Evolutionary conservation across 1,140 invertebrate species (phyloP).

Genomic region (Arion vulgaris): DNA sequence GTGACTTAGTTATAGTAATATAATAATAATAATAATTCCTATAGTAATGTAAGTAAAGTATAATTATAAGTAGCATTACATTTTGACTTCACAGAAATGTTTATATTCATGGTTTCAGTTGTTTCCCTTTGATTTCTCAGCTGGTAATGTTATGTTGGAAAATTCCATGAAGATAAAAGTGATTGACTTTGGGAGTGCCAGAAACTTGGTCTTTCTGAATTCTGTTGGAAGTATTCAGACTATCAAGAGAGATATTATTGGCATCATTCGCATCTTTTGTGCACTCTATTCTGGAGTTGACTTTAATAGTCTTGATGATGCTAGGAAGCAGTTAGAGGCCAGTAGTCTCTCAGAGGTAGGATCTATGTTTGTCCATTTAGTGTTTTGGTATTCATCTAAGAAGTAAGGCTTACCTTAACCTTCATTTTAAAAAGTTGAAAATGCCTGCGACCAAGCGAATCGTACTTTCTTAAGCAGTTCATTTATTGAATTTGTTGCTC

Average conservation of each 20-base stretch:
- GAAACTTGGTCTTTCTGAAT: not conserved
- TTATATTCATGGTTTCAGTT: too few species aligned
- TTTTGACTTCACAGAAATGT: not conserved
- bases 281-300: constrained; percentile 18
- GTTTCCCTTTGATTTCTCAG: not conserved
- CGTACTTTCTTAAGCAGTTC: not conserved
- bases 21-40: too few species aligned
- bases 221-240: not conserved
- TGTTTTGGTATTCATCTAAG: not conserved
- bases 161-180: not conserved
- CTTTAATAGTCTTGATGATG: not conserved
- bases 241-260: constrained; percentile 5
- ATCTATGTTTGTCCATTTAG: not conserved
- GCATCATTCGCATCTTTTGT: constrained; percentile 29
- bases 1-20: too few species aligned
- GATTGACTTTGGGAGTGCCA: constrained; percentile 15
- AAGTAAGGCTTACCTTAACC: too few species aligned
- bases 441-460: not conserved
- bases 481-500: too few species aligned
- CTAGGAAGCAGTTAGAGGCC: not conserved
- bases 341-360: not conserved
- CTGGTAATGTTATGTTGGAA: constrained; percentile 10
- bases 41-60: too few species aligned
- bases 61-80: too few species aligned
- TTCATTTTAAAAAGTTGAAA: not conserved